Evolutionary conservation across 2,888 invertebrate genomes (phyloP).

Genomic region (Drosophila meridiana): DNA sequence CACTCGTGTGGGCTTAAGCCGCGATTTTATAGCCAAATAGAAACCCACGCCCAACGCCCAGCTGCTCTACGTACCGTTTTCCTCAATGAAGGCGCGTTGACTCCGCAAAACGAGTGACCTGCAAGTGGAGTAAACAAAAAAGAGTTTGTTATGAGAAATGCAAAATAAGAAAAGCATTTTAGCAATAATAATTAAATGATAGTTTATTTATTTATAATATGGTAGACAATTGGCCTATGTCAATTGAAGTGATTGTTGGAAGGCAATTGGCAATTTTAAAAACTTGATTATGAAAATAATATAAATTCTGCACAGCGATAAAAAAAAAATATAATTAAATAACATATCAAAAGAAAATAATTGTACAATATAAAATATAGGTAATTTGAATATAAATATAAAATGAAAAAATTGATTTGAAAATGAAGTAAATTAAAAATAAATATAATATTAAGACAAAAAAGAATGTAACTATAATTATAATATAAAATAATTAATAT

Average conservation of each 20-base stretch:
- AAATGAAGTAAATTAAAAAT: no score
- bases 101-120: conserved; percentile 85
- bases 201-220: background rate
- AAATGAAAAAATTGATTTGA: no score
- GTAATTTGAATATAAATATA: no score
- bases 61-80: conserved; percentile 82
- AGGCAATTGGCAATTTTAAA: background rate
- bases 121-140: conserved; percentile 52
- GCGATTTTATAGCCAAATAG: conserved; percentile 48
- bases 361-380: no score
- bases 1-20: conserved; percentile 65
- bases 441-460: no score
- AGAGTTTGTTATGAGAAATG: conserved; percentile 23
- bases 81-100: conserved; percentile 83
- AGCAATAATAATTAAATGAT: background rate
- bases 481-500: no score
- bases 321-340: no score
- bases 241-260: background rate
- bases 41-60: conserved; percentile 58
- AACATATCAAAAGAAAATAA: no score
- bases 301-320: no score
- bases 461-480: no score
- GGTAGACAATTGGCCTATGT: background rate
- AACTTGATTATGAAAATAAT: no score
- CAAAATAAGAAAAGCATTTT: background rate